Base-by-base conservation (phyloP, 2,113 vertebrate genomes). In the Hirundichthys speculiger region DNA sequence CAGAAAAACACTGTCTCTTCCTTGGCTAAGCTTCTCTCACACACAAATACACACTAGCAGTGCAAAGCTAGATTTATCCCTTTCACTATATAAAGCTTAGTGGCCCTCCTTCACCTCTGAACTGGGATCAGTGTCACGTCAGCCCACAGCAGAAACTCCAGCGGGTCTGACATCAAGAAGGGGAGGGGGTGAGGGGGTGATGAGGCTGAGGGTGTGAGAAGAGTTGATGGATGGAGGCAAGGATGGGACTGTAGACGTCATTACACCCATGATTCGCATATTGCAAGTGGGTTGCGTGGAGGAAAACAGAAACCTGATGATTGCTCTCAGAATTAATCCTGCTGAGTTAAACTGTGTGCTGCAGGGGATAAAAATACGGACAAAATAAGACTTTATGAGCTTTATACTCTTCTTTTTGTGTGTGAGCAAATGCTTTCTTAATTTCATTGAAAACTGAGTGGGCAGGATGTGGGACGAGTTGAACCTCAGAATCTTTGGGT, bases 51-150 rank as follows among this genome's bases (percentile, higher is more conserved):
- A 52, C 45, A 50, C 69, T 47, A 54, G 54, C 63, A 48, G 24
- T 41, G 39, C 41, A 51, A 60, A 52, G 42, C 64, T 57, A 47
- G 70, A 63, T 55, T 64, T 13, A 83, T 79, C 41, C 75, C 51
- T 38, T 81, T 47, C 55, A 62, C 27, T 64, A 13, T 18, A 38
- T 40, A 7, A 43, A 58, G 49, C 57, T 73, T 69, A 59, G 21
- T 30, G 10, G 7, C 54, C 38, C 42, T 52, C 27, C 20, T 64
- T 74, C 66, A 80, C 50, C 65, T 63, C 63, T 82, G 68, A 71
- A 72, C 78, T 68, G 45, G 51, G 70, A 71, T 78, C 76, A 80
- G 59, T 58, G 57, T 73, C 51, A 55, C 40, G 45, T 61, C 30
- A 30, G 61, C 53, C 61, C 18, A 24, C 47, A 45, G 57, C 45